phyloP scores from a whole-genome alignment of 2,113 vertebrate species.

The Canis aureus region DNA sequence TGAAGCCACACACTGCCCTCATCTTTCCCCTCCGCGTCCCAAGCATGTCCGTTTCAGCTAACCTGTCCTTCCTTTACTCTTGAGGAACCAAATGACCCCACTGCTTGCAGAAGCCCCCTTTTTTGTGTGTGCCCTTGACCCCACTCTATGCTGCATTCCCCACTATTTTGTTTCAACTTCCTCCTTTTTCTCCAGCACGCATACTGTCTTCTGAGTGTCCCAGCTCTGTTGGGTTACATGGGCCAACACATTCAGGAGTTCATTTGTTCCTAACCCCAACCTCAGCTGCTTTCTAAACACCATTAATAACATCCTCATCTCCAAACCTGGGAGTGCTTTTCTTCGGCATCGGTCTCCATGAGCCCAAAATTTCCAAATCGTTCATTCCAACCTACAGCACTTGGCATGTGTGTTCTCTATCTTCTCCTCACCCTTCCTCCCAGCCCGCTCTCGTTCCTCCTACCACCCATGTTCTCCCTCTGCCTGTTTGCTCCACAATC shows the following conservation, averaged over 20 bases:
- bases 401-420: fast-evolving
- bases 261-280: background rate
- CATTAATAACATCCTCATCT: background rate
- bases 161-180: background rate
- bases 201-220: background rate
- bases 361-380: background rate
- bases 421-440: background rate
- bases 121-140: background rate
- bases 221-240: background rate
- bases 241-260: background rate
- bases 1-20: background rate
- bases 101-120: background rate
- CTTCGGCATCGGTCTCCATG: background rate
- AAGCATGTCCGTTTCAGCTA: background rate
- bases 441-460: background rate
- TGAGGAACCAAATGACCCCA: background rate
- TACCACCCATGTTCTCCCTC: fast-evolving
- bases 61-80: background rate
- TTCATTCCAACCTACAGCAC: background rate
- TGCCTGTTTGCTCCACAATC: background rate
- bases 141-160: too few species aligned
- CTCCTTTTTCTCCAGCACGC: background rate
- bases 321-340: background rate
- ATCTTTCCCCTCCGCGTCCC: background rate
- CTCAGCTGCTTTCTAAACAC: background rate